Conservation (phyloP, 2,113 vertebrate species). For the Scolopax mira region DNA sequence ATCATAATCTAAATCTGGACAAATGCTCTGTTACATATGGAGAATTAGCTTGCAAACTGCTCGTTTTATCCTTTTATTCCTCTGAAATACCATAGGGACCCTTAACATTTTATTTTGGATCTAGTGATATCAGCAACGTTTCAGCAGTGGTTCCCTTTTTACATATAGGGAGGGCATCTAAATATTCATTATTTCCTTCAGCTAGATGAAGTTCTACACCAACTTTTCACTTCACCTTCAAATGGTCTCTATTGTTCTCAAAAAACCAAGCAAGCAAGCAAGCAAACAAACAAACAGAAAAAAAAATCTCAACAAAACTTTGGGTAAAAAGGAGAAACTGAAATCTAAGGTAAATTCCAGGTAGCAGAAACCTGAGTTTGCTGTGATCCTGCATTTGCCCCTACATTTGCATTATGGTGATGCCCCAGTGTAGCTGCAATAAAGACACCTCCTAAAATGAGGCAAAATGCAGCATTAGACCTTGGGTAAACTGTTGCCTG, state of each 20-base stretch:
- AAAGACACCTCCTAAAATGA: not conserved
- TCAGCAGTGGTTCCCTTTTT: not conserved
- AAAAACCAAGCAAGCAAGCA: not conserved
- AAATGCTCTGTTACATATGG: slow-evolving; percentile 22
- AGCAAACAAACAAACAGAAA: not conserved
- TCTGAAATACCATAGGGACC: slow-evolving; percentile 29
- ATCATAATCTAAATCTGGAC: slow-evolving; percentile 27
- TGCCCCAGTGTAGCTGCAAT: not conserved
- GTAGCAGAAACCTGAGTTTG: not conserved
- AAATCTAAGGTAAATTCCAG: not conserved
- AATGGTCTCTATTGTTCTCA: not conserved
- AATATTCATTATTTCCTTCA: not conserved
- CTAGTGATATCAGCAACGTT: not conserved
- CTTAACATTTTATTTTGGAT: slow-evolving; percentile 36
- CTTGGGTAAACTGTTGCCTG: not conserved
- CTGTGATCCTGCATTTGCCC: not conserved
- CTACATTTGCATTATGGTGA: not conserved
- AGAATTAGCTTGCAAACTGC: slow-evolving; percentile 48
- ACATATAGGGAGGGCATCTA: not conserved
- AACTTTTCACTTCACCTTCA: not conserved
- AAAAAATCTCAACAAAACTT: not conserved
- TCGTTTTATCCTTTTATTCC: slow-evolving; percentile 48
- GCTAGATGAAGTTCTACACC: not conserved
- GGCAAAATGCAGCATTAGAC: not conserved
- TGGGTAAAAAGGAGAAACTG: not conserved